Evolutionary conservation across 2,888 invertebrate genomes (phyloP), one percentile per base, ranked within the genome.

Genomic region (Ditylenchus weischeri): DNA sequence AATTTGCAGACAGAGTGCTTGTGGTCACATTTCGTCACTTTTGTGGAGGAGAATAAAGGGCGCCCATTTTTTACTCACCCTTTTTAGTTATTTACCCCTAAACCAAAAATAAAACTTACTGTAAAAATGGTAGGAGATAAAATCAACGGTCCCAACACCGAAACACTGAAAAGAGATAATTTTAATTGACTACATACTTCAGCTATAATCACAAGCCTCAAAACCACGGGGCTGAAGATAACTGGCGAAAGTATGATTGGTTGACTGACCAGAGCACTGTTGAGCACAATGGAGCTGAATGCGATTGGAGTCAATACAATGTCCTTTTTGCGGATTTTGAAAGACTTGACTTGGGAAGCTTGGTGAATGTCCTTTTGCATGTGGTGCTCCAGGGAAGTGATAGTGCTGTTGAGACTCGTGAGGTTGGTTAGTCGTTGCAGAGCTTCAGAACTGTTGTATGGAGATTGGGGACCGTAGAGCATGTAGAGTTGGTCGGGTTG

Each of bases 221-320:
- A 29, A 29, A 29, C 50, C 18, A 68, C 21, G 1, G 72, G 78
- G 5, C 75, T 70, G 66, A 77, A 71, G 35, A 78, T 69, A 29
- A 75, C 68, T 0, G 78, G 78, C 6, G 77, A 76, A 43, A 78
- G 70, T 21, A 78, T 69, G 65, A 78, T 70, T 10, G 78, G 77
- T 19, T 64, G 59, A 43, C 60, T 68, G 5, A 65, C 49, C n/a
- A 74, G 66, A 51, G 65, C 35, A 11, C 68, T 75, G 1, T 72
- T 69, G 64, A 74, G 69, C 29, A 78, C 69, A 29, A 76, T 67
- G 0, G 78, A 77, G 0, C 73, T 72, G 50, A 78, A 69, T 18
- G 73, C 51, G 57, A 76, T 57, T 18, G 73, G 75, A 4, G 73
- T 69, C 57, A 71, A 54, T 19, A 75, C 66, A 19, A 74, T 63